phyloP scores from a whole-genome alignment of 2,888 invertebrate genomes.

The Biston stratarius region DNA sequence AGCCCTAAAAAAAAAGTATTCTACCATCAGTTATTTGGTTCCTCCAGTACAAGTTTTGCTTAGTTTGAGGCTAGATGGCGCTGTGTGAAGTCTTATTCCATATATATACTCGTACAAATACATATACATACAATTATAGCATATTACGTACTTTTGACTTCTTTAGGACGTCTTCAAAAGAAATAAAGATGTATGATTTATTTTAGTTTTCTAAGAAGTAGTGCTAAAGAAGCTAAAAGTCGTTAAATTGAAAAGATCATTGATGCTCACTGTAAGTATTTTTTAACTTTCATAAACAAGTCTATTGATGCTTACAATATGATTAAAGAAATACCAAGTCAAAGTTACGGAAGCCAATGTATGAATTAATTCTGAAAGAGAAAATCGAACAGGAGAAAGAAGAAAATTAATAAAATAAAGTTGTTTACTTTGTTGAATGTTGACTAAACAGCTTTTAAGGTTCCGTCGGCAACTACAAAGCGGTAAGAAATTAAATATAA shows the following conservation, averaged over 20 bases:
- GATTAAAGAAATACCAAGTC: slow-evolving; percentile 1
- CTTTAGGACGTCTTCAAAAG: not conserved
- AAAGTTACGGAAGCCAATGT: slow-evolving; percentile 16
- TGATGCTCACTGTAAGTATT: not conserved
- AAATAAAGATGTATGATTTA: too few relatives aligned
- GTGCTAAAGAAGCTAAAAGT: not conserved
- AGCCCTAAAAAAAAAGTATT: too few relatives aligned
- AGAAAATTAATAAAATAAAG: slow-evolving; percentile 17
- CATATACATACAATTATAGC: too few relatives aligned
- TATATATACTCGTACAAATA: too few relatives aligned
- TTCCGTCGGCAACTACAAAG: not conserved
- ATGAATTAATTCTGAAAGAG: slow-evolving; percentile 13
- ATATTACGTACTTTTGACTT: not conserved
- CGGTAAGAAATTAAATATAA: not conserved
- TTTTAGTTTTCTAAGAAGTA: not conserved
- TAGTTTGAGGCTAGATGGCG: too few relatives aligned
- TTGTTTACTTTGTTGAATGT: slow-evolving; percentile 20
- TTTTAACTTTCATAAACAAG: not conserved
- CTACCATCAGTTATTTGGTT: too few relatives aligned
- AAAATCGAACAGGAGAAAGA: slow-evolving; percentile 16
- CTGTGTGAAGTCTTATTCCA: too few relatives aligned
- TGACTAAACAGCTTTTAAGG: not conserved
- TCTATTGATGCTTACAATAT: slow-evolving; percentile 7
- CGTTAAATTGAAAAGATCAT: not conserved
- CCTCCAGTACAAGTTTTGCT: too few relatives aligned